Base-by-base conservation (phyloP, 35 echinoderm and acorn worm species). In the Hemicentrotus pulcherrimus region DNA sequence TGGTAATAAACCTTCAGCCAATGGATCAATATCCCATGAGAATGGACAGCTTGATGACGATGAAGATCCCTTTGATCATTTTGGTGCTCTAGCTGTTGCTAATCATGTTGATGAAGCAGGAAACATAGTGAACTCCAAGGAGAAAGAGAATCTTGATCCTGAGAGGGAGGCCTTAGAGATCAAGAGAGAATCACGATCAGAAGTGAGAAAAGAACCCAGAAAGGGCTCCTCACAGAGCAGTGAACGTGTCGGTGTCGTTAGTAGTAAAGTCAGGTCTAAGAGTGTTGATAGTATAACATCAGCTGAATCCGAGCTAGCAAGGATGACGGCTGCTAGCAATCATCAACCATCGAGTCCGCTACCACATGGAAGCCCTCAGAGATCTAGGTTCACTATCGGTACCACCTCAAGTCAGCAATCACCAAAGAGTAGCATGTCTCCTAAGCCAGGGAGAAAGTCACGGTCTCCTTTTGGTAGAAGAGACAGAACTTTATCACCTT, bases 401-500 rank as follows among this genome's bases (percentile, higher is more conserved):
- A 97, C 95, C 88, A 95, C 96, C 10, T 95, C 96, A 50, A 96
- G 96, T 22, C 95, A 95, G 61, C 86, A 88, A 28, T 99, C 98
- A 32, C 98, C 98, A 46, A 99, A 99, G 91, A 96, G 91, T 46
- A 95, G 96, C 47, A 86, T 98, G 71, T 99, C 98, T 19, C 97
- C 98, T 9, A 98, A 99, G 59, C 88, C 95, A 32, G 91, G 88
- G 59, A 31, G 97, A 33, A 97, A 97, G 94, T 95, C 97, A 32
- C 94, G 97, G 91, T 86, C 91, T 55, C 95, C 61, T n/a, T 96
- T 61, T 91, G 94, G 92, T 31, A 94, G 96, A 47, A 95, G 98
- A 95, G 97, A 97, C 89, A 86, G 98, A 18, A 98, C 98, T 33
- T 96, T 96, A 13, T 99, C 98, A 13, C 98, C 98, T 16, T 95